phyloP scores from a whole-genome alignment of 64 coral and sea anemone species.

The Cladopsammia gracilis region DNA sequence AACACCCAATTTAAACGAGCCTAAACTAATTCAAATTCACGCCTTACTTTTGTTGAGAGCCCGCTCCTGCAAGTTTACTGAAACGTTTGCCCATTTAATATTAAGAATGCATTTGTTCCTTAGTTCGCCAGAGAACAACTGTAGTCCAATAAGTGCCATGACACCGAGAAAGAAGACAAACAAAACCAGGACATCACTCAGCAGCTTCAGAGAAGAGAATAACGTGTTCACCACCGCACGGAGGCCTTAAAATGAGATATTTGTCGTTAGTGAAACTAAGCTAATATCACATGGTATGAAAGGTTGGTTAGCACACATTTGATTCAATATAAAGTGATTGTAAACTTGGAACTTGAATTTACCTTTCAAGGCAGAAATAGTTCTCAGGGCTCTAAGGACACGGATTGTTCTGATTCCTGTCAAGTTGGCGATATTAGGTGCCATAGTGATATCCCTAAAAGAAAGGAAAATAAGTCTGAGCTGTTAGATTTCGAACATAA shows the following conservation, averaged over 20 bases:
- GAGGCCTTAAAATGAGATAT: conserved; percentile 9
- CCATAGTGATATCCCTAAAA: conserved; percentile 70
- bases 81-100: background rate
- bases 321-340: too few relatives aligned
- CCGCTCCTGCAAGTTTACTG: background rate
- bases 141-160: conserved; percentile 76
- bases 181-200: conserved; percentile 81
- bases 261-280: too few relatives aligned
- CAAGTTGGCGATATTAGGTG: conserved; percentile 76
- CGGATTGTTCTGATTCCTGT: conserved; percentile 85
- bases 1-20: too few relatives aligned
- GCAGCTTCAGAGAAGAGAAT: conserved; percentile 72
- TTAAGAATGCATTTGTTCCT: conserved; percentile 66
- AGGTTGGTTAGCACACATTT: too few relatives aligned
- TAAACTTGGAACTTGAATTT: background rate
- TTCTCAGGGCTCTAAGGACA: conserved; percentile 80
- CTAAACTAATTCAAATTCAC: too few relatives aligned
- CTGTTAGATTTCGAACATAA: too few relatives aligned
- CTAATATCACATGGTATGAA: too few relatives aligned
- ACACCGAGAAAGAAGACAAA: conserved; percentile 73
- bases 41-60: conserved; percentile 13
- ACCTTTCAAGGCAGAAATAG: conserved; percentile 84
- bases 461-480: background rate
- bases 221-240: conserved; percentile 78
- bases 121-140: conserved; percentile 74